These are phyloP conservation scores for Scomber japonicus DNA, from an alignment of 2,113 vertebrate species.

Conservation along the genomic window DNA sequence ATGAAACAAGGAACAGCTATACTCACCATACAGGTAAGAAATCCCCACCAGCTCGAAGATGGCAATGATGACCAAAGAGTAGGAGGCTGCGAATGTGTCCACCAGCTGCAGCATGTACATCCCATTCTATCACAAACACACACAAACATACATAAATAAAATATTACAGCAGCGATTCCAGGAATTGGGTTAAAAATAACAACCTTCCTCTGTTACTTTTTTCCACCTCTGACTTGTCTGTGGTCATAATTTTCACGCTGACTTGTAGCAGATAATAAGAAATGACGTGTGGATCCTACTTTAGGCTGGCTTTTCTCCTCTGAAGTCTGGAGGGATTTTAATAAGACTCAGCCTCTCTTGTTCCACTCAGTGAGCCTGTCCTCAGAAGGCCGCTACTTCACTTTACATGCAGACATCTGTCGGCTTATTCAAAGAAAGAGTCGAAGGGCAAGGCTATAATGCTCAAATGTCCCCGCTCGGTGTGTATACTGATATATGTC, in stretches of 20 bases:
- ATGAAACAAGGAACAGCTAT: not conserved
- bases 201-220: not conserved
- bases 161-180: not conserved
- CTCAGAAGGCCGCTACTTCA: constrained; percentile 28
- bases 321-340: constrained; percentile 44
- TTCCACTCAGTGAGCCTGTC: constrained; percentile 34
- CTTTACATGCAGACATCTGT: constrained; percentile 45
- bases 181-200: not conserved
- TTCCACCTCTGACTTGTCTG: not conserved
- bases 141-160: constrained; percentile 11
- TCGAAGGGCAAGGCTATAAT: not conserved
- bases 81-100: constrained; percentile 80
- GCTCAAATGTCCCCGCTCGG: not conserved
- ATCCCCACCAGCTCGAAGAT: constrained; percentile 81
- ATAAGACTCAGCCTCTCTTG: constrained; percentile 45
- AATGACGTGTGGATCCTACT: constrained; percentile 23
- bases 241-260: not conserved
- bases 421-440: constrained; percentile 33
- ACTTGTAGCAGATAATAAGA: constrained; percentile 9
- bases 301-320: constrained; percentile 17
- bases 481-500: not conserved
- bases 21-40: constrained; percentile 81
- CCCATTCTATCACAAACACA: constrained; percentile 67
- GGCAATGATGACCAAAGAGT: constrained; percentile 81
- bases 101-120: constrained; percentile 83